Base-by-base conservation (phyloP, 1,140 invertebrate genomes). In the Cydia amplana region DNA sequence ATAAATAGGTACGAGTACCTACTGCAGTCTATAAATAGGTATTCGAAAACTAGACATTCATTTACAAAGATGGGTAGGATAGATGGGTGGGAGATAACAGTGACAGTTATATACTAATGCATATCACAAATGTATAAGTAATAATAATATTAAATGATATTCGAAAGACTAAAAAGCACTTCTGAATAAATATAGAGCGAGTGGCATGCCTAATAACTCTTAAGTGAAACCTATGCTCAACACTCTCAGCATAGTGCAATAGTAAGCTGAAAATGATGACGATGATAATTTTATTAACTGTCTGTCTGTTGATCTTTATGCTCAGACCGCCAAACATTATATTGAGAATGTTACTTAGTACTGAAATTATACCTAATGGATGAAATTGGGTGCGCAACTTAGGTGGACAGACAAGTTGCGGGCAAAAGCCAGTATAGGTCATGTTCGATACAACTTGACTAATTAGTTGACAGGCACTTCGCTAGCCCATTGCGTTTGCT, bases 391-490 rank as follows among this genome's bases (percentile, higher is more conserved):
- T n/a, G 9, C 18, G 3, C 14, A n/a, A 51, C n/a, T 51, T 3
- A n/a, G n/a, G n/a, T 10, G 16, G 5, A n/a, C 16, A 51, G 49
- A 51, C 49, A 51, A n/a, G 16, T 18, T 51, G 49, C 49, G 6
- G n/a, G n/a, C 49, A n/a, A 51, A 51, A 18, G 16, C 49, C 6
- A n/a, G 12, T 12, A 16, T 10, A 46, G 2, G 10, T 46, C 7
- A 46, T 51, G 12, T 18, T 51, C 49, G 16, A 51, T n/a, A 18
- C 49, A 51, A 51, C 49, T 51, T 60, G 20, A 60, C 20, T 60
- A 60, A 60, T 60, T 60, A 60, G 55, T 60, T 23, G 55, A 23
- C 20, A 60, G 20, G 20, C 55, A 60, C 55, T 60, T 60, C 7
- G 6, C n/a, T 51, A 51, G 16, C n/a, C 49, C 49, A 51, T n/a